Evolutionary conservation across 2,797 vertebrate species (phyloP), one percentile per base, ranked within the genome.

Genomic region (Hirundo rustica): DNA sequence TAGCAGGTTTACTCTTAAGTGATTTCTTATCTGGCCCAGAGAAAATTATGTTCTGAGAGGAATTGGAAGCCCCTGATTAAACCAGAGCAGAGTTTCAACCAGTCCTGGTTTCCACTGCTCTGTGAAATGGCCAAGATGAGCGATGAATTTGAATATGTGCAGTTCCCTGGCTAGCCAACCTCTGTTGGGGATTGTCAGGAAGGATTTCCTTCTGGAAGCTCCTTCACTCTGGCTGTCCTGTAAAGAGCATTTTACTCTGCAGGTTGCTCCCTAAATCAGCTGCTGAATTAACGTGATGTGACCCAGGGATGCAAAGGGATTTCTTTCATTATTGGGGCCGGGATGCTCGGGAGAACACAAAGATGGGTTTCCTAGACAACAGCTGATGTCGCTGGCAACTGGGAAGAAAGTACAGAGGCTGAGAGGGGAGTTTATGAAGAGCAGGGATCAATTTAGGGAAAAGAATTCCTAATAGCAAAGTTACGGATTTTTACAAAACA

Each of bases 301-400:
- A 94, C 88, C 95, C 84, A 80, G 89, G 66, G 88, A 80, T 94
- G 95, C 91, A 51, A 92, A 96, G 89, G 88, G 93, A 68, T 92
- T 96, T 93, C 95, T 96, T 88, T 95, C 80, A 88, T 95, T 92
- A 77, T n/a, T 0, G 2, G 58, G 65, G 71, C 76, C 0, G 7
- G 92, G 91, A 93, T 93, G 89, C 94, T 88, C 4, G 1, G 85
- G 91, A 89, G 84, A 89, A 54, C 71, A 87, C 54, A 58, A 67
- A 65, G 86, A 78, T 64, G 73, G 1, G 94, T 97, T 96, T 96
- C 95, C 95, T 61, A 89, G 96, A 95, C 95, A 95, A 97, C 95
- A 86, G 81, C 71, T 15, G 16, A 50, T 58, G 76, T 86, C 66
- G 22, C 13, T 66, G 45, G 64, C 50, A 58, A 73, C 64, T 83